Evolutionary conservation across 2,797 vertebrate species (phyloP).

Genomic region (Enteromius thamalakanensis): DNA sequence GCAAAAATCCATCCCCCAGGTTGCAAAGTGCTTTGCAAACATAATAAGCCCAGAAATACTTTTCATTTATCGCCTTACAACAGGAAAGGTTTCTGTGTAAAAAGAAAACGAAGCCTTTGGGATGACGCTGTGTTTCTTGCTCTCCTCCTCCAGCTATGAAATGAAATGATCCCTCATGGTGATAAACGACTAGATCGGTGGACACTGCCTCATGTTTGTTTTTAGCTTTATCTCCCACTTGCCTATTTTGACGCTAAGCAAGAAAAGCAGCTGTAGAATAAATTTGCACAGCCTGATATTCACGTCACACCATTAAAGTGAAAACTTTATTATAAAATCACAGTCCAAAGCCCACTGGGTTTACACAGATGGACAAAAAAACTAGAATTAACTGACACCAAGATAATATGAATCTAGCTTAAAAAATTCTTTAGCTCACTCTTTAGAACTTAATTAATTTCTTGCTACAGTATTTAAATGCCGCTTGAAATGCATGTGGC

Average conservation of each 20-base stretch:
- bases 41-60: slow-evolving; percentile 51
- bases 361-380: not conserved
- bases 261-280: slow-evolving; percentile 46
- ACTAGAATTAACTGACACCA: not conserved
- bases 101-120: slow-evolving; percentile 60
- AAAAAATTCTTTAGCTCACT: not conserved
- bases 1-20: slow-evolving; percentile 23
- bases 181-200: slow-evolving; percentile 69
- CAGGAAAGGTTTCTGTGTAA: slow-evolving; percentile 52
- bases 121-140: slow-evolving; percentile 69
- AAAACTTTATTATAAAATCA: slow-evolving; percentile 19
- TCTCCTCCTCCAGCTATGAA: slow-evolving; percentile 68
- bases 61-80: slow-evolving; percentile 63
- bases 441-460: not conserved
- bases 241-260: slow-evolving; percentile 53
- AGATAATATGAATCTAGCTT: no score
- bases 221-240: slow-evolving; percentile 66
- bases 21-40: slow-evolving; percentile 57
- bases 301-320: not conserved
- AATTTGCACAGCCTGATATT: slow-evolving; percentile 10
- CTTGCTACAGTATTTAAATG: not conserved
- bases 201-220: slow-evolving; percentile 63
- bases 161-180: slow-evolving; percentile 71
- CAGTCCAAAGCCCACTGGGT: not conserved
- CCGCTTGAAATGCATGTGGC: not conserved